A percentile compares a stretch with the other conserved stretches of the same genome.
Evolutionary conservation across 2,113 vertebrate species (phyloP).

Genomic region (Canis aureus): DNA sequence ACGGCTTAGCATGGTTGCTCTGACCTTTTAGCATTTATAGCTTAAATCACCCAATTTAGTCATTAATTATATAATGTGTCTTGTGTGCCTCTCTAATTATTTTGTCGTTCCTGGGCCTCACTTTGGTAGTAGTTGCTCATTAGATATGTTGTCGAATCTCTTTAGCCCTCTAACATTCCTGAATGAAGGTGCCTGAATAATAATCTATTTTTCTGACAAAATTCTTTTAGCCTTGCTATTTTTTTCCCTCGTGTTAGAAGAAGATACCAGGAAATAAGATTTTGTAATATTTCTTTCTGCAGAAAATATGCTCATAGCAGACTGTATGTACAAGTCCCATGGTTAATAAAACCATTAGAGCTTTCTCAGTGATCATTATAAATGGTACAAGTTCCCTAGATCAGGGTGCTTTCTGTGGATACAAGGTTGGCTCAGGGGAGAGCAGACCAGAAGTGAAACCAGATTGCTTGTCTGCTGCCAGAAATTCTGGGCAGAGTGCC

Average conservation of each 20-base stretch:
- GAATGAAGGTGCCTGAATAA: constrained; percentile 28
- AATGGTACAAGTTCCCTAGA: constrained; percentile 64
- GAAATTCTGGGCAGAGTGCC: constrained; percentile 78
- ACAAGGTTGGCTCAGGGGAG: constrained; percentile 72
- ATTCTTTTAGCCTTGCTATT: constrained; percentile 36
- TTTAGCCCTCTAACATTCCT: background rate
- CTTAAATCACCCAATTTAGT: constrained; percentile 39
- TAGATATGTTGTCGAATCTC: constrained; percentile 28
- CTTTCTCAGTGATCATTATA: constrained; percentile 65
- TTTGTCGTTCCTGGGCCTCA: constrained; percentile 16
- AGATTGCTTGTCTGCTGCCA: constrained; percentile 72
- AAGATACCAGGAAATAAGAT: constrained; percentile 34
- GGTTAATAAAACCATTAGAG: constrained; percentile 76
- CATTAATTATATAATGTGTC: constrained; percentile 43
- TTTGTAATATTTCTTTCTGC: constrained; percentile 53
- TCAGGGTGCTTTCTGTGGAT: constrained; percentile 68
- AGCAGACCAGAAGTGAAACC: constrained; percentile 72
- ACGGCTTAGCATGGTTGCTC: constrained; percentile 17
- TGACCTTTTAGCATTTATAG: constrained; percentile 53
- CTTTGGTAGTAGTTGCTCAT: constrained; percentile 42
- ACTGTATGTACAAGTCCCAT: background rate
- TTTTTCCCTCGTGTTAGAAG: background rate
- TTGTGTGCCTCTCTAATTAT: constrained; percentile 20
- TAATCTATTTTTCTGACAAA: constrained; percentile 50
- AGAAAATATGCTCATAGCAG: constrained; percentile 54